phyloP scores from a whole-genome alignment of 1,140 invertebrate species.

The Stegodyphus dumicola region DNA sequence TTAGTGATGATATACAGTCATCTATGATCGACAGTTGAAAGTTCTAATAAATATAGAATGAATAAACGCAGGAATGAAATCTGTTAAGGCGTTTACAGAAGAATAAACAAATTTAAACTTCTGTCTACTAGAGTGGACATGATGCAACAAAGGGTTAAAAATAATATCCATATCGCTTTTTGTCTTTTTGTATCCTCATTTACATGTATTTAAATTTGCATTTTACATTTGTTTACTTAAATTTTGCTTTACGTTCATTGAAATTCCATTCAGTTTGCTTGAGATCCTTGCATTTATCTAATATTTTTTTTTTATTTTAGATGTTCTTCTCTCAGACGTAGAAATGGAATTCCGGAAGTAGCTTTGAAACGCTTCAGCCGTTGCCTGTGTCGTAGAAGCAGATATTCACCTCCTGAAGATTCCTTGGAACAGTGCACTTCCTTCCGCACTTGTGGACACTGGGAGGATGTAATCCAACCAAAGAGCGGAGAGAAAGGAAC shows the following conservation, averaged over 20 bases:
- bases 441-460: background rate
- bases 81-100: too few relatives aligned
- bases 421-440: background rate
- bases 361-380: background rate
- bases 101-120: too few relatives aligned
- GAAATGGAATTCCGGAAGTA: background rate
- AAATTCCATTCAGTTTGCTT: background rate
- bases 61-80: too few relatives aligned
- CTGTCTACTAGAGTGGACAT: too few relatives aligned
- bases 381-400: background rate
- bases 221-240: background rate
- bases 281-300: background rate
- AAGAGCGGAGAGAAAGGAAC: background rate
- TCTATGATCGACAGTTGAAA: too few relatives aligned
- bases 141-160: too few relatives aligned
- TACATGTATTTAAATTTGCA: too few relatives aligned
- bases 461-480: background rate
- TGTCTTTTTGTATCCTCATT: background rate
- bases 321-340: background rate
- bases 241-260: background rate
- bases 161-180: too few relatives aligned
- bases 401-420: constrained; percentile 8
- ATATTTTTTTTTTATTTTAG: background rate
- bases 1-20: too few relatives aligned
- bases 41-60: too few relatives aligned